Percentiles rank a stretch among this genome's conserved stretches.
phyloP scores from a whole-genome alignment of 2,888 invertebrate genomes.

The Drosophila ochracea region DNA sequence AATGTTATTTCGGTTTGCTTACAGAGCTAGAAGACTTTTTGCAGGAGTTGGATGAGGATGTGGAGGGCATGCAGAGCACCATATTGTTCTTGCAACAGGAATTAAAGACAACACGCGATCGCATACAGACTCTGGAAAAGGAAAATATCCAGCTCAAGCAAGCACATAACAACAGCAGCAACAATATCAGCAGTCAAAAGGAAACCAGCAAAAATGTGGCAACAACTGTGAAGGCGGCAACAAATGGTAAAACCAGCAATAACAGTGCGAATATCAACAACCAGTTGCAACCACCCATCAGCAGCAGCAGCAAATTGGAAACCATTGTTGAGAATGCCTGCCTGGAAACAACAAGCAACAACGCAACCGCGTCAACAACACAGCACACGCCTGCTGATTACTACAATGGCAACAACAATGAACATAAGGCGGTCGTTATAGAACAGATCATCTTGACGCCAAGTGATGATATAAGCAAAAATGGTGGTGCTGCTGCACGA shows the following conservation, averaged over 20 bases:
- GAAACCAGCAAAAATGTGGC: conserved; percentile 32
- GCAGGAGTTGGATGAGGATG: conserved; percentile 98
- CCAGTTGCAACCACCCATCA: conserved; percentile 50
- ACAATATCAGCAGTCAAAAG: conserved; percentile 44
- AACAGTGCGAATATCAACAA: conserved; percentile 33
- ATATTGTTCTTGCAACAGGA: conserved; percentile 97
- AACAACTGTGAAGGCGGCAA: background rate
- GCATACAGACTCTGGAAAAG: conserved; percentile 88
- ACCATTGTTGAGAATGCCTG: conserved; percentile 77
- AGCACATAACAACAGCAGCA: conserved; percentile 29
- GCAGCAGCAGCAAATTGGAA: conserved; percentile 62
- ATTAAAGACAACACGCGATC: conserved; percentile 92
- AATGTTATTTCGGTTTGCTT: background rate
- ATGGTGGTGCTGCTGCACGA: conserved; percentile 47
- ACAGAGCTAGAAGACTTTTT: conserved; percentile 97
- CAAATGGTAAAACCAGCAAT: conserved; percentile 62
- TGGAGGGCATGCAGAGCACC: conserved; percentile 99
- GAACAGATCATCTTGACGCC: conserved; percentile 38
- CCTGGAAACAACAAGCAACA: conserved; percentile 45
- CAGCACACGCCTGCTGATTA: conserved; percentile 32
- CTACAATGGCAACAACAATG: conserved; percentile 57
- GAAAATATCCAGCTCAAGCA: conserved; percentile 85
- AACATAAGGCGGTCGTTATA: conserved; percentile 35
- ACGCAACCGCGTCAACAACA: conserved; percentile 5
- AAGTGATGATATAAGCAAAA: conserved; percentile 48